Evolutionary conservation across 2,113 vertebrate genomes (phyloP), one percentile per base, ranked within the genome.

Genomic region (Arothron firmamentum): DNA sequence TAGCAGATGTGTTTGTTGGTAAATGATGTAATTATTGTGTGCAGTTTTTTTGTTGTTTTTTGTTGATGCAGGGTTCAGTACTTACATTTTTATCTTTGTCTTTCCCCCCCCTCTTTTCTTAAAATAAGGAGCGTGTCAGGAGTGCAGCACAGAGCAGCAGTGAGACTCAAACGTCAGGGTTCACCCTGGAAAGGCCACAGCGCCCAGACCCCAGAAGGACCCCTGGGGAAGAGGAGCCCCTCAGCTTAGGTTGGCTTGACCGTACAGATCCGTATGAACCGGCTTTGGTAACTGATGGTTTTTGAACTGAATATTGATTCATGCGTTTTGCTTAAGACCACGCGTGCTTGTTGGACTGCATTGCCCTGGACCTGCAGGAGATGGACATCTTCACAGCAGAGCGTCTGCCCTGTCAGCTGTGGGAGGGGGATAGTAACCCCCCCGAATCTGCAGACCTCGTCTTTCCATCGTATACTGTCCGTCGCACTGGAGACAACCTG

Each of bases 361-460:
- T 99, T 49, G 84, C 93, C 6, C 87, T 99, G 71, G 96, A 98
- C 72, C 92, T 99, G 47, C 94, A 98, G 81, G 94, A 98, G 85
- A 96, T 98, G 95, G 90, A 98, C 75, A 94, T 98, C 70, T 99
- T 98, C 86, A 93, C 95, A 48, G 97, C 95, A 0, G 90, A 96
- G 79, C 89, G 92, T 5, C 70, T 76, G 0, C 88, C 91, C 11
- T 81, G 85, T 31, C 91, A 93, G 2, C 62, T 65, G 1, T 76
- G 72, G 65, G 90, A 89, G 43, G 57, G 63, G 20, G 55, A 38
- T 15, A 81, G 81, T 60, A 77, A 84, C 20, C 86, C 90, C 17
- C 76, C 72, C 0, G 80, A 86, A 14, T 62, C 87, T 10, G 72
- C 47, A 0, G 95, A 96, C 66, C 79, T 99, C 70, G 72, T 89